A percentile compares a stretch with the other conserved stretches of the same genome.
phyloP scores from a whole-genome alignment of 2,888 invertebrate genomes.

The Oxycera nigricornis region DNA sequence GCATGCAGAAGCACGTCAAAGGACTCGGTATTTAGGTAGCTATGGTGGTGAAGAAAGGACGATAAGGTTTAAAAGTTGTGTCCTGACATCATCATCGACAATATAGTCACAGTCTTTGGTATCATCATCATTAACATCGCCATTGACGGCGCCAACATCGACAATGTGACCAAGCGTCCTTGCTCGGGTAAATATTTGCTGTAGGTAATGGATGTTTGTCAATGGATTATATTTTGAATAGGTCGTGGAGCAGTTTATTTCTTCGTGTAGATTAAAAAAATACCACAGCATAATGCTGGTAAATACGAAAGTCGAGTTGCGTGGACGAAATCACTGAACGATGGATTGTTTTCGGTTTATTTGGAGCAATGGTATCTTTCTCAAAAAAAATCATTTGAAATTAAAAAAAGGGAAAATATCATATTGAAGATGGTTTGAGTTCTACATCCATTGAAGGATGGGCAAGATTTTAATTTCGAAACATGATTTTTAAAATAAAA shows the following conservation, averaged over 20 bases:
- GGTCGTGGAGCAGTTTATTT: slow-evolving; percentile 24
- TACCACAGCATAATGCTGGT: too few species aligned
- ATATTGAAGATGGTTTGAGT: too few species aligned
- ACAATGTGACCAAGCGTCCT: slow-evolving; percentile 32
- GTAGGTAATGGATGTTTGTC: slow-evolving; percentile 40
- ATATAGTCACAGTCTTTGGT: not conserved
- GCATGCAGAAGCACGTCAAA: not conserved
- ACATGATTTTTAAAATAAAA: too few species aligned
- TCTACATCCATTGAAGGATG: too few species aligned
- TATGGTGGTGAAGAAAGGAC: not conserved
- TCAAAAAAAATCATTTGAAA: too few species aligned
- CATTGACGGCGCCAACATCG: not conserved
- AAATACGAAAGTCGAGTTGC: too few species aligned
- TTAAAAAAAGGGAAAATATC: too few species aligned
- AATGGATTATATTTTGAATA: slow-evolving; percentile 36
- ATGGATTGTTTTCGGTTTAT: too few species aligned
- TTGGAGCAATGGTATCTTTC: too few species aligned
- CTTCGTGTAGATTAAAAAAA: slow-evolving; percentile 9
- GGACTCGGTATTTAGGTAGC: slow-evolving; percentile 3
- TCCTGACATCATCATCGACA: not conserved
- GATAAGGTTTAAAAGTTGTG: slow-evolving; percentile 27
- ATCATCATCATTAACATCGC: not conserved
- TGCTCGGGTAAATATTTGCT: slow-evolving; percentile 37
- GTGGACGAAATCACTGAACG: too few species aligned
- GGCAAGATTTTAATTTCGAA: too few species aligned